A percentile compares a stretch with the other conserved stretches of the same genome.
These are phyloP conservation scores for Thumatha senex DNA, from an alignment of 2,888 invertebrate species.

Conservation along the genomic window DNA sequence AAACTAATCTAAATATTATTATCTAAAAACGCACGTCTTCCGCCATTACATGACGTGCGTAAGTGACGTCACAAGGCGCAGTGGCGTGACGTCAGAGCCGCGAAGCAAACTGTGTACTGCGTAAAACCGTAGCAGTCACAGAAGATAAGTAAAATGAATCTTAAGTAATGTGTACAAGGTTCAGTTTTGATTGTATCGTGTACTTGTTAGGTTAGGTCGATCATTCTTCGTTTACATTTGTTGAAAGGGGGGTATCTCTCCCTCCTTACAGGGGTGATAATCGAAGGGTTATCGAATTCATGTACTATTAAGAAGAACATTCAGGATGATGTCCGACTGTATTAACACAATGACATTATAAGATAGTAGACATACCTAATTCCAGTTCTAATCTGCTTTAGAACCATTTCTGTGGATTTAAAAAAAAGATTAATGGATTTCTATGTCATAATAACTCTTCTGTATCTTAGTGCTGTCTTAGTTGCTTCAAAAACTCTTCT, in stretches of 20 bases:
- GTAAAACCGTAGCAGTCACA: slow-evolving; percentile 42
- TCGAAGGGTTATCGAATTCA: slow-evolving; percentile 6
- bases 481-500: too few relatives aligned
- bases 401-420: too few relatives aligned
- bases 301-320: slow-evolving; percentile 9
- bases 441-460: too few relatives aligned
- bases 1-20: too few relatives aligned
- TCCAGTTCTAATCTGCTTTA: too few relatives aligned
- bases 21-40: too few relatives aligned
- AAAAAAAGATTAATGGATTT: too few relatives aligned
- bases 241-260: slow-evolving; percentile 9
- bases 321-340: not conserved
- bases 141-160: slow-evolving; percentile 1
- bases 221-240: slow-evolving; percentile 25
- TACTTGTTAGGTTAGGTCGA: slow-evolving; percentile 19
- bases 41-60: slow-evolving; percentile 38
- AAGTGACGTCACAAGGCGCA: slow-evolving; percentile 34
- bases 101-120: slow-evolving; percentile 44
- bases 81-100: slow-evolving; percentile 46
- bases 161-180: not conserved
- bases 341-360: too few relatives aligned
- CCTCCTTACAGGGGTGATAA: not conserved
- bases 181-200: slow-evolving; percentile 1
- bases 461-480: too few relatives aligned
- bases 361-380: too few relatives aligned